phyloP scores from a whole-genome alignment of 2,888 invertebrate genomes.

The Lagria hirta region DNA sequence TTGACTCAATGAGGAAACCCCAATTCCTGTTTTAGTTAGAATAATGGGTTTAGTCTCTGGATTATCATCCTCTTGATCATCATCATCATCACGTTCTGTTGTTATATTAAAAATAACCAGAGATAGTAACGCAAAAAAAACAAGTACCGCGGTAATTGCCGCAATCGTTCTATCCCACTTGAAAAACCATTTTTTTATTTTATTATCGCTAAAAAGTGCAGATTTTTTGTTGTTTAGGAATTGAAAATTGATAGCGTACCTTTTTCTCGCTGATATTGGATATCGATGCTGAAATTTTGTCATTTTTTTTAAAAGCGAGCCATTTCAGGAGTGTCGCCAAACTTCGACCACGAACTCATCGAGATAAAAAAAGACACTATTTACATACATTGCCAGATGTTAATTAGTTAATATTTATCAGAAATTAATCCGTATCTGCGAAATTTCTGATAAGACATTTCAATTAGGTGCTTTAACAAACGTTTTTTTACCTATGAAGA shows the following conservation, averaged over 20 bases:
- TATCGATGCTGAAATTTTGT: conserved; percentile 1
- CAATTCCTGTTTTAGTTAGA: not conserved
- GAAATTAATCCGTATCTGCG: conserved; percentile 23
- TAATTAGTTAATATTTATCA: conserved; percentile 26
- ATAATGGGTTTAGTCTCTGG: not conserved
- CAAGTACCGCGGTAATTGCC: conserved; percentile 4
- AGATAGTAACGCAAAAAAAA: conserved; percentile 8
- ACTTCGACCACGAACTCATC: not conserved
- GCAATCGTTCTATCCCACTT: conserved; percentile 13
- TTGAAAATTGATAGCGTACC: conserved; percentile 5
- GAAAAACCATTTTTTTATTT: conserved; percentile 5
- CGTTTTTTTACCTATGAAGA: too few species aligned
- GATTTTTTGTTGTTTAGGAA: not conserved
- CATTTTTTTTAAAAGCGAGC: conserved; percentile 2
- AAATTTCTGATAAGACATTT: conserved; percentile 18
- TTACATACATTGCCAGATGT: conserved; percentile 25
- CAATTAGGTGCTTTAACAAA: too few species aligned
- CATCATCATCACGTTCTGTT: not conserved
- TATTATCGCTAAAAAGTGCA: conserved; percentile 2
- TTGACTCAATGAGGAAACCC: too few species aligned
- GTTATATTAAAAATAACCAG: conserved; percentile 8
- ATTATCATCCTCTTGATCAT: not conserved
- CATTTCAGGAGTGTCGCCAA: conserved; percentile 2
- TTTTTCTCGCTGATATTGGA: not conserved
- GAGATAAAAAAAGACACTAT: conserved; percentile 18